These are phyloP conservation scores for Lucilia sericata DNA, from an alignment of 1,140 invertebrate species.

Conservation along the genomic window DNA sequence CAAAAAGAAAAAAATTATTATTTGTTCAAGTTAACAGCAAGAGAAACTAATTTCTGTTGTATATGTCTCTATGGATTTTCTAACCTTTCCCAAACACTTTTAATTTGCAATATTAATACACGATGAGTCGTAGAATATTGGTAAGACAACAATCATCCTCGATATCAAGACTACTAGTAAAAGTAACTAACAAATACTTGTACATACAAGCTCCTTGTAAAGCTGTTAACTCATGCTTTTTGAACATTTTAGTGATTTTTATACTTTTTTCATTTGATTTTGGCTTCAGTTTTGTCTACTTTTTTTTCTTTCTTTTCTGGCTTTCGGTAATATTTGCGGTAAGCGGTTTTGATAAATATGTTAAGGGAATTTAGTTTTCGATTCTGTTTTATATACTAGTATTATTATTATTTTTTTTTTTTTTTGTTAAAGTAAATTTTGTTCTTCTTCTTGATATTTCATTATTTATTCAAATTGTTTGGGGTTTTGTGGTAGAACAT, in stretches of 20 bases:
- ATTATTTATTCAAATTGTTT: conserved; percentile 43
- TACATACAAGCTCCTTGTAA: not conserved
- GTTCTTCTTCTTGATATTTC: not conserved
- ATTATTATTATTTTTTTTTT: not conserved
- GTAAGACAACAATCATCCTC: not conserved
- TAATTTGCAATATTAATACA: conserved; percentile 8
- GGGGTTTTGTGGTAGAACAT: not conserved
- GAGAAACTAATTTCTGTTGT: not conserved
- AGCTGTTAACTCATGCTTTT: conserved; percentile 31
- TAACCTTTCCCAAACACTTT: not conserved
- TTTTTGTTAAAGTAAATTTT: not conserved
- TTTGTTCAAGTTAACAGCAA: not conserved
- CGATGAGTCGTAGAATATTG: not conserved
- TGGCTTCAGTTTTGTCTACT: not conserved
- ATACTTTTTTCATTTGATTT: not conserved
- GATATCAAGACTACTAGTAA: too few relatives aligned
- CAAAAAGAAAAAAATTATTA: not conserved
- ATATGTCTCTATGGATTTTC: not conserved
- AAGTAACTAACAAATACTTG: too few relatives aligned
- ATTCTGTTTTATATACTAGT: not conserved
- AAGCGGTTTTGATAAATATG: conserved; percentile 43
- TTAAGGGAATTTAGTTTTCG: conserved; percentile 37
- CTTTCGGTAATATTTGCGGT: conserved; percentile 22
- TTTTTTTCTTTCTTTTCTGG: not conserved
- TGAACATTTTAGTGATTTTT: not conserved